Evolutionary conservation across 2,888 invertebrate species (phyloP), one percentile per base, ranked within the genome.

Genomic region (Chloroclystis v-ata): DNA sequence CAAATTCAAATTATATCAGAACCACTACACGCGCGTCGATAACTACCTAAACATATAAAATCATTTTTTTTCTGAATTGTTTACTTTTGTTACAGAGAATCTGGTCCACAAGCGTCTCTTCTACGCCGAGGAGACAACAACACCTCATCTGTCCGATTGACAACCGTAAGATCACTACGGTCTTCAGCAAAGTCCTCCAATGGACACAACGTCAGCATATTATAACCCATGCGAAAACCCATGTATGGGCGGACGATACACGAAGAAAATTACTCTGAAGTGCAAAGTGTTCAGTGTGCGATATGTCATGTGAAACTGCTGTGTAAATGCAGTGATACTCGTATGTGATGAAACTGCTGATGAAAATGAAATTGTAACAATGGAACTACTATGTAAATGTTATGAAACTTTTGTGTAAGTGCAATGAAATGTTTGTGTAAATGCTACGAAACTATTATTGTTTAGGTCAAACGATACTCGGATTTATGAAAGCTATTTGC

Each of bases 111-210:
- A n/a, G 82, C 82, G 0, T 87, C 86, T 0, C 59, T 81, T 1
- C 65, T 83, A 0, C 78, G 84, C 0, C 78, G 85, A 1, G 81
- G 82, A 0, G 84, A 86, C 49, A 77, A 78, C 51, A 82, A 78
- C 46, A 84, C 82, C 0, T 86, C 86, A 0, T 86, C 86, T 10
- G 71, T 84, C 1, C 67, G 86, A 33, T 57, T 85, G 43, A 86
- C 85, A 0, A 82, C 84, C 0, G 75, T 84, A 32, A 60, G 85
- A 9, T 84, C 84, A 0, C 52, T 82, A 9, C 61, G 84, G 9
- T 84, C 83, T 1, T 85, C 85, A 1, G 57, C 76, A 0, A 87
- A 84, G 67, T 79, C 78, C 57, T 80, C 80, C 1, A 84, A 82
- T 29, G 84, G 84, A 3, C 65, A 83, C 20, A 83, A 83, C 42